Base-by-base conservation (phyloP, 2,888 invertebrate genomes). In the Pimpla rufipes region DNA sequence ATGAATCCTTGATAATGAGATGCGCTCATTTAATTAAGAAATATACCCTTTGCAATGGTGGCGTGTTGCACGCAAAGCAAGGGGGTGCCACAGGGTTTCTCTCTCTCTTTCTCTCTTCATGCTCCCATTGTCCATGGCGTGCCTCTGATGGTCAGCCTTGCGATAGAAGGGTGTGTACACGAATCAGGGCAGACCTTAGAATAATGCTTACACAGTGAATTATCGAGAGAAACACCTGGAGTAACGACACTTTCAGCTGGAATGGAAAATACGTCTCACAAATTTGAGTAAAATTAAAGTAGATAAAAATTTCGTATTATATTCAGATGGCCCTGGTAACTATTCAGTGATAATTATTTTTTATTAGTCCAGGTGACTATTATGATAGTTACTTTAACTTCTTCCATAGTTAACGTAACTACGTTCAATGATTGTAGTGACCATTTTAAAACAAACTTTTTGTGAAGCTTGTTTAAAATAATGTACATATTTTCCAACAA, bases 1-100 rank as follows among this genome's bases (percentile, higher is more conserved):
- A 81, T 64, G 57, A 55, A 47, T 55, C 35, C n/a, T 23, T 52
- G 71, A 55, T 21, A 29, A 55, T 29, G 55, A 66, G 55, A 77
- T 71, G 47, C 47, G 35, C 52, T 64, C 55, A 47, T 40, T 71
- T 81, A 76, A 76, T 81, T 71, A 71, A 81, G n/a, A n/a, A 70
- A 50, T 42, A 67, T 2, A 71, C 55, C 42, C 45, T 66, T 47
- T 52, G 66, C 74, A 59, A 0, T 4, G 16, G 21, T 79, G 16
- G 79, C 79, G 79, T 79, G 79, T 52, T 52, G 59, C 70, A 81
- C 42, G 75, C 64, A 52, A 71, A 18, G 10, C 23, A 37, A 18
- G 59, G 59, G 59, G 71, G 71, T 59, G 71, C 66, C 73, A 74
- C 55, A 21, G 75, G 57, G 42, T 52, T 75, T 80, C 8, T 74